phyloP scores from a whole-genome alignment of 2,888 invertebrate genomes.

The Sabellastarte sp. region DNA sequence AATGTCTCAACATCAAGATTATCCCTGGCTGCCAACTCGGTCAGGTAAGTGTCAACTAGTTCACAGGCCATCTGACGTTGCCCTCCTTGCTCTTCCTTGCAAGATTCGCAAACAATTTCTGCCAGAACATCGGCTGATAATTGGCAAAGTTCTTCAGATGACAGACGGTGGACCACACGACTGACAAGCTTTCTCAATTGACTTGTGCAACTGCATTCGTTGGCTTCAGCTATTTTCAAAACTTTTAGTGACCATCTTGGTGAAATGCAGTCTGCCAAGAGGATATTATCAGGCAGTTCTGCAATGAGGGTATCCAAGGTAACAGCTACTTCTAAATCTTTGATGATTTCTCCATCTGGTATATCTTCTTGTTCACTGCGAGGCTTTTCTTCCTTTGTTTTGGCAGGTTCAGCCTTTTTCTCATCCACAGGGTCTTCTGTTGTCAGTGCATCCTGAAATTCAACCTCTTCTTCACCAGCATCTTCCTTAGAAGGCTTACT shows the following conservation, averaged over 20 bases:
- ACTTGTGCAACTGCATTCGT: not conserved
- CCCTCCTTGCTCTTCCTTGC: slow-evolving; percentile 1
- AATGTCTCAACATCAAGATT: slow-evolving; percentile 50
- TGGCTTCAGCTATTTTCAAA: not conserved
- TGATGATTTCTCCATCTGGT: not conserved
- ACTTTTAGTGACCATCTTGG: slow-evolving; percentile 40
- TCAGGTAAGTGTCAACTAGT: slow-evolving; percentile 48
- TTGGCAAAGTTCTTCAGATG: slow-evolving; percentile 37
- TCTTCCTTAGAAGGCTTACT: slow-evolving; percentile 8
- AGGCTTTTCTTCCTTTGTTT: not conserved
- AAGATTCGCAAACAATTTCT: slow-evolving; percentile 25
- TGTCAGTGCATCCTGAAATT: slow-evolving; percentile 5
- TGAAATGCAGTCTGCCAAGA: slow-evolving; percentile 11
- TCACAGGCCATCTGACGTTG: slow-evolving; percentile 24
- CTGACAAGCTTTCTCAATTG: not conserved
- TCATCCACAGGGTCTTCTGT: slow-evolving; percentile 6
- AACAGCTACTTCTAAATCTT: slow-evolving; percentile 21
- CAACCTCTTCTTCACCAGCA: slow-evolving; percentile 1
- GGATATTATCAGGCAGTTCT: slow-evolving; percentile 44
- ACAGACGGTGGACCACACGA: slow-evolving; percentile 30
- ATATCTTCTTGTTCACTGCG: not conserved
- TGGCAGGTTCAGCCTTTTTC: not conserved
- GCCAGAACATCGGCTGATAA: slow-evolving; percentile 47
- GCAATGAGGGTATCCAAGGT: slow-evolving; percentile 41
- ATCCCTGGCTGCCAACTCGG: slow-evolving; percentile 45